Base-by-base conservation (phyloP, 2,797 vertebrate genomes). In the Sebastes iracundus region DNA sequence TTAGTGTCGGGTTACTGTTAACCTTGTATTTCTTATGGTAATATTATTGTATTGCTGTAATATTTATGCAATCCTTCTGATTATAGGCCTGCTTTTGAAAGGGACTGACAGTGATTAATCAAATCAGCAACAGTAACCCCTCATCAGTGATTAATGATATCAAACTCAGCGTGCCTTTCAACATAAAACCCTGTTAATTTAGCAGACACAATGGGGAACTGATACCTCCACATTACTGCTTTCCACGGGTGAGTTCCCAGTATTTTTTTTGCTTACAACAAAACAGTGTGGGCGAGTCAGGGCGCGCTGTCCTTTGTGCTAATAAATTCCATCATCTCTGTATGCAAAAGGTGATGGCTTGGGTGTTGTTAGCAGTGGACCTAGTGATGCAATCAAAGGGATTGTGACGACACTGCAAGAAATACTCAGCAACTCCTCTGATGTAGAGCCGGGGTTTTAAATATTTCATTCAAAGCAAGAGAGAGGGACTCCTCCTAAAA, bases 351-450 rank as follows among this genome's bases (percentile, higher is more conserved):
- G 76, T 82, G 79, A 72, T 30, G 58, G 70, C 12, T 27, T 58
- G 55, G 8, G 28, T 16, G 5, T 33, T 61, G 28, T 62, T 68
- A 65, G 69, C 81, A 22, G 23, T 38, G 72, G 70, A 73, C 80
- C 16, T 38, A 52, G 75, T 92, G 90, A 93, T 88, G 84, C 82
- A 90, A 93, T 88, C 90, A 90, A 59, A 59, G 77, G 64, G 77
- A 66, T 20, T 69, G 53, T 53, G 90, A 92, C 87, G 90, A 93
- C 90, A 91, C 81, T 8, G 68, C 33, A 9, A 59, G 90, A 89
- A 92, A 92, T 67, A 83, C 58, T 46, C 71, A 79, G 82, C 79
- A 63, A 4, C 59, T 72, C 55, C 79, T 87, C 75, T 80, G 60
- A 79, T 78, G 74, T 63, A 8, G 52, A 20, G 56, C 77, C 3